A percentile compares a stretch with the other conserved stretches of the same genome.
phyloP scores from a whole-genome alignment of 2,797 vertebrate genomes.

The Pteronotus mesoamericanus region DNA sequence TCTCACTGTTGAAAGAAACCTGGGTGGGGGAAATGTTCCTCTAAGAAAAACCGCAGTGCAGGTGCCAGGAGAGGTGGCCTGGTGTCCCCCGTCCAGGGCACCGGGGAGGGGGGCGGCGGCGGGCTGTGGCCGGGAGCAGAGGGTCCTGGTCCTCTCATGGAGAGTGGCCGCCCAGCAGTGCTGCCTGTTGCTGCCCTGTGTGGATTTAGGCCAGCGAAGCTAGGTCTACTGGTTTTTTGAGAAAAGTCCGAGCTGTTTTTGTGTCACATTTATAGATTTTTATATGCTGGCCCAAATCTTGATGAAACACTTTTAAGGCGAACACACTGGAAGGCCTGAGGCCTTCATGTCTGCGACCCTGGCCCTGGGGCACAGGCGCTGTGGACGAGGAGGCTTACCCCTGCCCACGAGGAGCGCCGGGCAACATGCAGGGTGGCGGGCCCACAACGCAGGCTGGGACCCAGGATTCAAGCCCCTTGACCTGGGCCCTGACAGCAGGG shows the following conservation, averaged over 20 bases:
- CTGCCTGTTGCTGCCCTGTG: not conserved
- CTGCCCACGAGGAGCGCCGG: not conserved
- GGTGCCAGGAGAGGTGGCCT: not conserved
- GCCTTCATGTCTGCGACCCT: accelerated
- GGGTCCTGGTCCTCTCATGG: accelerated
- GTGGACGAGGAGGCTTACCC: not conserved
- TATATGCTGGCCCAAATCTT: not conserved
- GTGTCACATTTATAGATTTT: not conserved
- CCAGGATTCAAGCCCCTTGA: not conserved
- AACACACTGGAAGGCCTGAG: not conserved
- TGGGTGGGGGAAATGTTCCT: conserved; percentile 34
- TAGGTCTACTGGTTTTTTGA: not conserved
- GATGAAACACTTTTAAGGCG: not conserved
- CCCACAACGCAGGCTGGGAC: not conserved
- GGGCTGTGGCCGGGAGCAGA: not conserved
- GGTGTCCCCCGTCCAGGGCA: accelerated
- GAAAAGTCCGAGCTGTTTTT: not conserved
- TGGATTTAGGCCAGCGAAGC: not conserved
- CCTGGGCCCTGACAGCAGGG: not conserved
- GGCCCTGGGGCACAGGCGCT: not conserved
- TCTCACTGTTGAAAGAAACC: conserved; percentile 19
- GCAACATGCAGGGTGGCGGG: accelerated
- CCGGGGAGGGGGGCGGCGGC: not conserved
- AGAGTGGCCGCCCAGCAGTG: not conserved
- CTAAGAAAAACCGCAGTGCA: not conserved